phyloP scores from a whole-genome alignment of 2,113 vertebrate genomes.

The Thomomys bottae region DNA sequence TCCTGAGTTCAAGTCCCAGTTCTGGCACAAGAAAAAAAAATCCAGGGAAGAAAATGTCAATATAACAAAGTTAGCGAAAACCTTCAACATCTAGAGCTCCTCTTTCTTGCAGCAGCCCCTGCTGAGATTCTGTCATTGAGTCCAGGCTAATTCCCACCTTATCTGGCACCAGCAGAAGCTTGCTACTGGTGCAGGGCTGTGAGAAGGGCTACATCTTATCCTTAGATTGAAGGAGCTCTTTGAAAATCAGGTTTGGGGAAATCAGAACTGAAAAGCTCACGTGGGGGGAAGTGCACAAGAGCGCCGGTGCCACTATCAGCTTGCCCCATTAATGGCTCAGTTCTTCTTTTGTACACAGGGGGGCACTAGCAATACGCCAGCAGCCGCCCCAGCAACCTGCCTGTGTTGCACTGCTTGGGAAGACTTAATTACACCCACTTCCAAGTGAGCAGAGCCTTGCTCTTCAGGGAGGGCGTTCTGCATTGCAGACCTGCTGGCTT shows the following conservation, averaged over 20 bases:
- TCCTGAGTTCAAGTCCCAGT: no score
- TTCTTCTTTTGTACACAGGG: conserved; percentile 63
- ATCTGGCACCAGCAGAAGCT: background rate
- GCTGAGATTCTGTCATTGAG: accelerated
- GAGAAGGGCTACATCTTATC: background rate
- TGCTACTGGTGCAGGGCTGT: background rate
- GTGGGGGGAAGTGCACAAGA: background rate
- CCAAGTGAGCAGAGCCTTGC: conserved; percentile 4
- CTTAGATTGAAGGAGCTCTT: background rate
- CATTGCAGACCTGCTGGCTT: conserved; percentile 34
- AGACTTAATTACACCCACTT: conserved; percentile 58
- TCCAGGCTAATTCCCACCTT: background rate
- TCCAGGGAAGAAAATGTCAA: background rate
- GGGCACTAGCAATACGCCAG: conserved; percentile 62
- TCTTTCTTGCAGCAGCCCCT: no score
- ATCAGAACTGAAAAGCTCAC: background rate
- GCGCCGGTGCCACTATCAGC: background rate
- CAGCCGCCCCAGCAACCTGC: conserved; percentile 10
- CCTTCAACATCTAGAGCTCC: accelerated
- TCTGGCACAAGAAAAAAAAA: no score
- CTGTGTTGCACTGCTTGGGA: conserved; percentile 1
- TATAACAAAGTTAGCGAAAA: background rate
- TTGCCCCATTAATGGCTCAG: background rate
- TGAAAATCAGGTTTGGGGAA: background rate
- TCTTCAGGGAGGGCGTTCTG: background rate